Percentiles rank a stretch among this genome's conserved stretches.
Conservation (phyloP, 2,888 invertebrate genomes). For the Subacronicta megacephala region DNA sequence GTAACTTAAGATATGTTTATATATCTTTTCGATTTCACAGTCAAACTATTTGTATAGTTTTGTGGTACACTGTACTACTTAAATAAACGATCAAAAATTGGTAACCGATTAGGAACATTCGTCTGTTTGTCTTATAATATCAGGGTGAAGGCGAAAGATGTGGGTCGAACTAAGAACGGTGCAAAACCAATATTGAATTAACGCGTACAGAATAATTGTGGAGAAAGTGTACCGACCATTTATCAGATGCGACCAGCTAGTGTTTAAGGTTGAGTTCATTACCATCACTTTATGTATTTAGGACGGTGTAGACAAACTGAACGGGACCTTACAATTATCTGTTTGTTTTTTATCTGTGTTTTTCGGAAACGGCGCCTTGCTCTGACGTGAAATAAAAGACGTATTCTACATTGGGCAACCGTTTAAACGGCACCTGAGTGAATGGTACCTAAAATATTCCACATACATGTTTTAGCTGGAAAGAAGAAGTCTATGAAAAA, state of each 20-base stretch:
- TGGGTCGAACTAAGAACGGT: conserved; percentile 74
- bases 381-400: conserved; percentile 11
- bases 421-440: too few relatives aligned
- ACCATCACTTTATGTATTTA: conserved; percentile 59
- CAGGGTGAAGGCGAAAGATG: conserved; percentile 75
- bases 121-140: conserved; percentile 31
- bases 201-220: conserved; percentile 83
- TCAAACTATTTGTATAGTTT: too few relatives aligned
- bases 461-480: too few relatives aligned
- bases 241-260: conserved; percentile 55
- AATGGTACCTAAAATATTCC: too few relatives aligned
- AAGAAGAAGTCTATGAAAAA: too few relatives aligned
- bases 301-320: conserved; percentile 49
- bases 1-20: too few relatives aligned
- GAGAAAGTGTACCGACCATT: conserved; percentile 76
- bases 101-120: not conserved
- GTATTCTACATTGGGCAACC: too few relatives aligned
- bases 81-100: too few relatives aligned
- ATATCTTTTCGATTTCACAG: too few relatives aligned
- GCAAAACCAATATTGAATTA: conserved; percentile 87
- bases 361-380: conserved; percentile 25
- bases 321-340: conserved; percentile 45
- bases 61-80: too few relatives aligned
- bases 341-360: conserved; percentile 44
- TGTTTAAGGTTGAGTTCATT: conserved; percentile 58